These are phyloP conservation scores for Lasioglossum vierecki DNA, from an alignment of 2,888 invertebrate genomes.

Conservation along the genomic window DNA sequence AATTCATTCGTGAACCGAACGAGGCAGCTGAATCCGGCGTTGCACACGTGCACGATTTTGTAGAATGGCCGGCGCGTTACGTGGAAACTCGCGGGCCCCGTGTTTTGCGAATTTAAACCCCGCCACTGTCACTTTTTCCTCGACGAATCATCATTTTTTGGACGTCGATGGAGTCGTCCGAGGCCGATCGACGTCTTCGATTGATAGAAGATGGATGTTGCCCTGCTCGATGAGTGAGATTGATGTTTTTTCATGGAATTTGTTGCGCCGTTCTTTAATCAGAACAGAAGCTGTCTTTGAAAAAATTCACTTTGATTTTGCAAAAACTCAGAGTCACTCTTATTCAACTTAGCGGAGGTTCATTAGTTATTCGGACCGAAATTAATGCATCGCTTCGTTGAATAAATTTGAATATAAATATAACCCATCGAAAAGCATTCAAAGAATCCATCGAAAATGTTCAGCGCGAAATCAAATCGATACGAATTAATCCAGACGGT, in stretches of 20 bases:
- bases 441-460: not conserved
- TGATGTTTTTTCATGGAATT: conserved; percentile 1
- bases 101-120: conserved; percentile 54
- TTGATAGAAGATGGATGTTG: conserved; percentile 1
- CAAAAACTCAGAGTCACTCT: not conserved
- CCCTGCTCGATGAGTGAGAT: not conserved
- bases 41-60: conserved; percentile 79
- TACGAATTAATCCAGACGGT: not conserved
- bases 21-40: conserved; percentile 83
- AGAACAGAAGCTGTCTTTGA: not conserved
- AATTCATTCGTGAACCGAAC: conserved; percentile 84
- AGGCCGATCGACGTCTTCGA: not conserved
- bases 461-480: not conserved
- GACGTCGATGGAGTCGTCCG: not conserved
- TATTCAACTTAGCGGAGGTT: not conserved
- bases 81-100: conserved; percentile 66
- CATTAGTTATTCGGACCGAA: not conserved
- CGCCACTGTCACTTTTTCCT: conserved; percentile 1
- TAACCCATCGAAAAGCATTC: not conserved
- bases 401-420: too few relatives aligned
- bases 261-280: not conserved
- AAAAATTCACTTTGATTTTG: not conserved
- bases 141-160: not conserved
- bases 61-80: conserved; percentile 73
- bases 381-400: not conserved